A percentile compares a stretch with the other conserved stretches of the same genome.
Conservation (phyloP, 2,113 vertebrate genomes). For the Gambusia holbrooki region DNA sequence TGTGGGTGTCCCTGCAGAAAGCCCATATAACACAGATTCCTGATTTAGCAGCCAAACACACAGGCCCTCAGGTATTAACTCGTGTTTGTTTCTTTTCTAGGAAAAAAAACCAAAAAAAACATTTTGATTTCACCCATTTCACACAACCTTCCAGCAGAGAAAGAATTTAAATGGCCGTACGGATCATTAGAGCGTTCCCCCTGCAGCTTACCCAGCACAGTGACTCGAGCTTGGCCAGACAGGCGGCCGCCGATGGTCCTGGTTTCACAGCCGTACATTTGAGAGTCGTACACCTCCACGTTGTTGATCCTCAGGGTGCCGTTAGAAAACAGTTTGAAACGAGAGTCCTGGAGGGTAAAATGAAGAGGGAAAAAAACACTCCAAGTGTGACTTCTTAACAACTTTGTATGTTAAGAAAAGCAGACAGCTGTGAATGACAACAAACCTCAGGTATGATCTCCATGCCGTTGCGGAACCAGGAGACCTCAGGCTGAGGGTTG, state of each 20-base stretch:
- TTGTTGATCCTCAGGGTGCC: slow-evolving; percentile 93
- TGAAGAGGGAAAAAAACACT: neutral
- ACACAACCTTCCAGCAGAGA: slow-evolving; percentile 6
- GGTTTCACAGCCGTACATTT: slow-evolving; percentile 88
- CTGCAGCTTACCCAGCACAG: slow-evolving; percentile 85
- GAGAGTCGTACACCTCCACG: slow-evolving; percentile 93
- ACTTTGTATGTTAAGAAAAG: neutral
- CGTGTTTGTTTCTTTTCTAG: slow-evolving; percentile 17
- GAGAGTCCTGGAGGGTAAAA: slow-evolving; percentile 80
- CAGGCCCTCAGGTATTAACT: slow-evolving; percentile 24
- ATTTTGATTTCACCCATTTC: neutral
- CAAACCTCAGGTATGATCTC: slow-evolving; percentile 87
- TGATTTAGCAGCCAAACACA: slow-evolving; percentile 29
- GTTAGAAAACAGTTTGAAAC: slow-evolving; percentile 88
- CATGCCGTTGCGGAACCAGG: slow-evolving; percentile 87
- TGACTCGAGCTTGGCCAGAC: slow-evolving; percentile 84
- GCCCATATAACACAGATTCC: slow-evolving; percentile 4
- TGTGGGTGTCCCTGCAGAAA: slow-evolving; percentile 50
- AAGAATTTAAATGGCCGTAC: neutral
- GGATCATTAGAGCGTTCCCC: neutral
- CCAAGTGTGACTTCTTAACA: neutral
- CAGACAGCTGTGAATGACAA: neutral
- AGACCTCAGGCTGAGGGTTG: slow-evolving; percentile 86
- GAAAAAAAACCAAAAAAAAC: neutral
- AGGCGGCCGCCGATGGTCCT: slow-evolving; percentile 84